These are phyloP conservation scores for Pangasius krempfi DNA, from an alignment of 2,797 vertebrate genomes.

Conservation along the genomic window DNA sequence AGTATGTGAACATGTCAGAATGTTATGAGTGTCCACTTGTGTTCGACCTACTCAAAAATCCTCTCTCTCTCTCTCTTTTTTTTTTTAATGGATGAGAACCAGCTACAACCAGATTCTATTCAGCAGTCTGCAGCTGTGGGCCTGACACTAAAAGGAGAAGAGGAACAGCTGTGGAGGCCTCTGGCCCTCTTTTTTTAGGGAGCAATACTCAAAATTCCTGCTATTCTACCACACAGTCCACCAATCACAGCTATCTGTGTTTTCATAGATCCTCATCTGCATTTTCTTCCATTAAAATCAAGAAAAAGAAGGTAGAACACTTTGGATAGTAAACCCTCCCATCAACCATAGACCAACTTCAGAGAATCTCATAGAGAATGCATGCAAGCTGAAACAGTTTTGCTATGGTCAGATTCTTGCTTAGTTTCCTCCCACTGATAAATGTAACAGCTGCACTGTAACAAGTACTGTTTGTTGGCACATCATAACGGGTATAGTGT, in stretches of 20 bases:
- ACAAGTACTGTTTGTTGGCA: slow-evolving; percentile 27
- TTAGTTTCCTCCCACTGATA: slow-evolving; percentile 37
- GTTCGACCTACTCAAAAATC: slow-evolving; percentile 16
- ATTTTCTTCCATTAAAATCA: slow-evolving; percentile 25
- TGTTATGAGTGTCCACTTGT: background rate
- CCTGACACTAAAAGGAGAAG: slow-evolving; percentile 43
- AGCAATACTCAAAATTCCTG: slow-evolving; percentile 11
- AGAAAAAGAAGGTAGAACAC: slow-evolving; percentile 4
- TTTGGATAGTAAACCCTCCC: slow-evolving; percentile 22
- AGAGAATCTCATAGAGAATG: slow-evolving; percentile 18
- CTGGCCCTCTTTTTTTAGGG: slow-evolving; percentile 2
- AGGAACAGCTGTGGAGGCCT: slow-evolving; percentile 32
- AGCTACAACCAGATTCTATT: slow-evolving; percentile 27
- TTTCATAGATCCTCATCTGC: slow-evolving; percentile 20
- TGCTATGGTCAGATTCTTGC: slow-evolving; percentile 36
- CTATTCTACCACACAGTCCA: slow-evolving; percentile 21
- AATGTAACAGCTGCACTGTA: slow-evolving; percentile 57
- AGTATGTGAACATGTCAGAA: background rate
- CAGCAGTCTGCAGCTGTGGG: slow-evolving; percentile 42
- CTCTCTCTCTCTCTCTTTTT: background rate
- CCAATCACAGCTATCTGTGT: slow-evolving; percentile 7
- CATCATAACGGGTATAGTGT: slow-evolving; percentile 30
- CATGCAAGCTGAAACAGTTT: slow-evolving; percentile 25
- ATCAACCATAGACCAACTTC: slow-evolving; percentile 34
- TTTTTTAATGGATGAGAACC: slow-evolving; percentile 8